Evolutionary conservation across 2,888 invertebrate genomes (phyloP).

Genomic region (Macrophya alboannulata): DNA sequence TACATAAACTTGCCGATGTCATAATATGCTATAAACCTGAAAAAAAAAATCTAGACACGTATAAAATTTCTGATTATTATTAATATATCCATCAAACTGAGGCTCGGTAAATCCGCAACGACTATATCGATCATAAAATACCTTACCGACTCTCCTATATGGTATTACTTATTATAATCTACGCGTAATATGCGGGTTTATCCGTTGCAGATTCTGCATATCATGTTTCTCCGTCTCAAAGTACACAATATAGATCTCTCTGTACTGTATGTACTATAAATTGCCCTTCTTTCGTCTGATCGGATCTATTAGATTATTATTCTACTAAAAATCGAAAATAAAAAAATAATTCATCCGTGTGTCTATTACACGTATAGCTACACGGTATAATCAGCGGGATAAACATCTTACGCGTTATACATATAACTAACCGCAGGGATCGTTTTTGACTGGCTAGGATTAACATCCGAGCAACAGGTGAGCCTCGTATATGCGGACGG

Average conservation of each 20-base stretch:
- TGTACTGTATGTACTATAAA: not conserved
- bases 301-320: no score
- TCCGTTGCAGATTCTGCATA: not conserved
- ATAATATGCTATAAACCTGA: no score
- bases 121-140: not conserved
- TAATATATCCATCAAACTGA: not conserved
- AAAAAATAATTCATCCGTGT: not conserved
- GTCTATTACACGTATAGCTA: not conserved
- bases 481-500: not conserved
- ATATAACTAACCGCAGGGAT: not conserved
- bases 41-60: no score
- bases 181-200: not conserved
- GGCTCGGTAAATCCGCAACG: not conserved
- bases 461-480: slow-evolving; percentile 47
- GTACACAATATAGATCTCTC: not conserved
- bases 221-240: not conserved
- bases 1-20: no score
- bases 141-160: not conserved
- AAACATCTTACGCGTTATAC: not conserved
- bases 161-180: not conserved
- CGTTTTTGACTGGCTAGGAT: slow-evolving; percentile 18
- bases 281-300: not conserved
- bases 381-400: not conserved
- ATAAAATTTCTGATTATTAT: not conserved
- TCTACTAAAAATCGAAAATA: not conserved